Evolutionary conservation across 1,140 invertebrate species (phyloP).

Genomic region (Cotesia chilonis): DNA sequence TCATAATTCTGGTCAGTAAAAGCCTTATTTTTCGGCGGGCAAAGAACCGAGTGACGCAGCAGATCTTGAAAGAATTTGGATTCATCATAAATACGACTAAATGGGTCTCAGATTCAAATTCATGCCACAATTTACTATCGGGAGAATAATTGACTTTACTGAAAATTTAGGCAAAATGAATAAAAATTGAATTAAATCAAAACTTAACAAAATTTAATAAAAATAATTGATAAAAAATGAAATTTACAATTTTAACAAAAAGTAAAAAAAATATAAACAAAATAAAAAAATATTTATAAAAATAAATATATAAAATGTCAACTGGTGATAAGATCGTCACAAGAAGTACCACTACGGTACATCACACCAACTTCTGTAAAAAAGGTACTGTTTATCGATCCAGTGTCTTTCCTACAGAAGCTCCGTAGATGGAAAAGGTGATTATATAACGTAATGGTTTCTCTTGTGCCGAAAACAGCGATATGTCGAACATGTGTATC

Average conservation of each 20-base stretch:
- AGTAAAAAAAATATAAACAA: background rate
- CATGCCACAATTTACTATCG: too few relatives aligned
- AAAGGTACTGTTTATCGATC: constrained; percentile 16
- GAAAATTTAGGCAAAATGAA: background rate
- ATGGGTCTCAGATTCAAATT: too few relatives aligned
- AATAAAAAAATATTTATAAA: background rate
- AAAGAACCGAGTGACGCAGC: too few relatives aligned
- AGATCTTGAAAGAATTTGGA: too few relatives aligned
- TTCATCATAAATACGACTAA: too few relatives aligned
- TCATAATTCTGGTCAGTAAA: too few relatives aligned
- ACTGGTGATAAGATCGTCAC: constrained; percentile 45
- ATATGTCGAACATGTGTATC: constrained; percentile 7
- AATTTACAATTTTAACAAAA: background rate
- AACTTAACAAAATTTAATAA: background rate
- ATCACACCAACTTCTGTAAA: constrained; percentile 50
- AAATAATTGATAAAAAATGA: constrained; percentile 11
- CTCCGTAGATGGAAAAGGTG: constrained; percentile 42
- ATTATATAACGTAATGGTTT: constrained; percentile 46
- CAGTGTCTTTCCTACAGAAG: constrained; percentile 22
- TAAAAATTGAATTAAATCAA: background rate
- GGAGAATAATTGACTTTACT: too few relatives aligned
- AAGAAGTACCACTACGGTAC: constrained; percentile 54
- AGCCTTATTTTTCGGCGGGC: too few relatives aligned
- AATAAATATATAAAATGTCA: constrained; percentile 11
- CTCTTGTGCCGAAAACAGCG: constrained; percentile 46